Conservation (phyloP, 2,797 vertebrate species). For the Myotis pilosus region DNA sequence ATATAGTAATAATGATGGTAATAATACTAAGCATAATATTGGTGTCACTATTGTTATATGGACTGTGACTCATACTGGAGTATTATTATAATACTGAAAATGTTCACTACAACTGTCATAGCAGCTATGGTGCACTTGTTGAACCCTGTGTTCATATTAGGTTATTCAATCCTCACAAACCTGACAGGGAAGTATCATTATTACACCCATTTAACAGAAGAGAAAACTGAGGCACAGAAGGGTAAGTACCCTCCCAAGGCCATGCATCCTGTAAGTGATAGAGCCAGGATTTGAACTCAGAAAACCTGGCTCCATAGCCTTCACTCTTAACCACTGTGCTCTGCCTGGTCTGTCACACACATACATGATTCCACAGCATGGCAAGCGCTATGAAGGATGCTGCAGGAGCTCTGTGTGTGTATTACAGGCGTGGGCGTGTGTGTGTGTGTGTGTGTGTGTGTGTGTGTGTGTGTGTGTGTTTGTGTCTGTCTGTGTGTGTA, state of each 20-base stretch:
- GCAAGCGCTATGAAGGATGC: not conserved
- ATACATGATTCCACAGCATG: accelerated
- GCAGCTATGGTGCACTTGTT: accelerated
- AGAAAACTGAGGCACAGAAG: not conserved
- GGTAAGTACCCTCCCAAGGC: not conserved
- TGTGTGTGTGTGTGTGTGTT: too few species aligned
- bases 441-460: too few species aligned
- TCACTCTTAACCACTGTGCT: too few species aligned
- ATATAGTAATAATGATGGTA: accelerated
- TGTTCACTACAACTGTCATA: too few species aligned
- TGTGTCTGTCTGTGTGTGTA: not conserved
- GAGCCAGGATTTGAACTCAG: accelerated
- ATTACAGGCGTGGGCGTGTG: too few species aligned
- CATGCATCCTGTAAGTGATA: accelerated
- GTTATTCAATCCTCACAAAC: not conserved
- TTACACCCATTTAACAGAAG: not conserved
- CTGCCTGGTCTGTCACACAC: not conserved
- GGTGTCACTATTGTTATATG: not conserved
- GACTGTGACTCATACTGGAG: not conserved
- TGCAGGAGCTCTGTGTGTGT: accelerated
- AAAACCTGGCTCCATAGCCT: not conserved
- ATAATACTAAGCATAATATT: too few species aligned
- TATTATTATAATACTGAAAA: not conserved
- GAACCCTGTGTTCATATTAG: not conserved
- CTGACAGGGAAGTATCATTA: not conserved